Conservation (phyloP, 2,797 vertebrate genomes). For the Pelobates cultripes region DNA sequence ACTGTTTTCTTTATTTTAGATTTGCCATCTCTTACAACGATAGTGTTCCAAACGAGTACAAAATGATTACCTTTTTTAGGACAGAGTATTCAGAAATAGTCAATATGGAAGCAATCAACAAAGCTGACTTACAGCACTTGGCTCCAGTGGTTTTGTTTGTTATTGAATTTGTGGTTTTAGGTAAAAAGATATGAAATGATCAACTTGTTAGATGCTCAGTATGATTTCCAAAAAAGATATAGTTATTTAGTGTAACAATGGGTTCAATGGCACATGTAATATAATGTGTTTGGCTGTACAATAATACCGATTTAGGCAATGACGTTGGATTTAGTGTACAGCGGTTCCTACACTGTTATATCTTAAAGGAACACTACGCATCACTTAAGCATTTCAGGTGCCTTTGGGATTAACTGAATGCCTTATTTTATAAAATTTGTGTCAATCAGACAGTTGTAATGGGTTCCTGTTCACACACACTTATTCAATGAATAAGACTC, state of each 20-base stretch:
- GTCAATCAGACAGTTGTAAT: too few relatives aligned
- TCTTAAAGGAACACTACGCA: too few relatives aligned
- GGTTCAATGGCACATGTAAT: not conserved
- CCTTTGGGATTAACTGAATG: too few relatives aligned
- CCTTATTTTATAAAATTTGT: too few relatives aligned
- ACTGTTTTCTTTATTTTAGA: not conserved
- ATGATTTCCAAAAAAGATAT: not conserved
- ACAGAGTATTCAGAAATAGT: conserved; percentile 4
- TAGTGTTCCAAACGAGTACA: too few relatives aligned
- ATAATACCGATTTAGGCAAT: too few relatives aligned
- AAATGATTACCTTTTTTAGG: not conserved
- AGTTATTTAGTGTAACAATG: not conserved
- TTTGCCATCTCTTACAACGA: not conserved
- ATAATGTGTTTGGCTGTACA: not conserved
- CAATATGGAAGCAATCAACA: not conserved
- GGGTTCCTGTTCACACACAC: too few relatives aligned
- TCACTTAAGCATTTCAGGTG: too few relatives aligned
- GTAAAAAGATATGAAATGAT: not conserved
- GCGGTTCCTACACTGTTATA: too few relatives aligned
- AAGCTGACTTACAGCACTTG: not conserved
- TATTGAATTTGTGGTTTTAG: not conserved
- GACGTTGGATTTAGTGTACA: too few relatives aligned
- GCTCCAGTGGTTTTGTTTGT: not conserved
- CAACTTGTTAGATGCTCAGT: not conserved
- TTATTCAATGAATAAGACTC: too few relatives aligned